phyloP scores from a whole-genome alignment of 2,113 vertebrate genomes.

The Onychostoma macrolepis region DNA sequence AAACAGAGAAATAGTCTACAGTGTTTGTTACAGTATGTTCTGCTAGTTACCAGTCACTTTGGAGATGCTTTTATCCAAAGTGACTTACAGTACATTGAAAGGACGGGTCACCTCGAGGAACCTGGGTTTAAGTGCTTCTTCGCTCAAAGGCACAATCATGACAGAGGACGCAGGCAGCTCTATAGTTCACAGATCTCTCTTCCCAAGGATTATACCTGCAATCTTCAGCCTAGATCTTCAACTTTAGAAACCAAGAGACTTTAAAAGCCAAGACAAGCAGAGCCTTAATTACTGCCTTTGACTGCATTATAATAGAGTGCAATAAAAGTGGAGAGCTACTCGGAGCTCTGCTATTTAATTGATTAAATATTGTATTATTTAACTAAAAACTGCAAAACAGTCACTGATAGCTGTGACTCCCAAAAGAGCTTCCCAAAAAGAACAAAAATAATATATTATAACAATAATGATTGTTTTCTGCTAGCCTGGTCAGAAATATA shows the following conservation, averaged over 20 bases:
- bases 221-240: neutral
- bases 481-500: no score
- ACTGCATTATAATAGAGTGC: neutral
- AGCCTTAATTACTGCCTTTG: neutral
- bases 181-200: neutral
- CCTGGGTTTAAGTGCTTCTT: neutral
- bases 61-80: neutral
- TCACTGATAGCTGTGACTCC: no score
- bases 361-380: neutral
- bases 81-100: neutral
- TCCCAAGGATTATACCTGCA: neutral
- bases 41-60: neutral
- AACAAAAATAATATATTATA: no score
- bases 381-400: no score
- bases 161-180: neutral
- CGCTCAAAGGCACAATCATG: neutral
- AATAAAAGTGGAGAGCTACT: neutral
- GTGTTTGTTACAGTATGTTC: neutral
- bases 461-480: no score
- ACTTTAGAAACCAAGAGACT: neutral
- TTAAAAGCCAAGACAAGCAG: neutral
- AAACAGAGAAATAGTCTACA: neutral
- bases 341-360: neutral
- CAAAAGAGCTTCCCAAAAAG: no score
- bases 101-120: neutral